These are phyloP conservation scores for Arctopsyche grandis DNA, from an alignment of 1,140 invertebrate genomes.

Conservation along the genomic window DNA sequence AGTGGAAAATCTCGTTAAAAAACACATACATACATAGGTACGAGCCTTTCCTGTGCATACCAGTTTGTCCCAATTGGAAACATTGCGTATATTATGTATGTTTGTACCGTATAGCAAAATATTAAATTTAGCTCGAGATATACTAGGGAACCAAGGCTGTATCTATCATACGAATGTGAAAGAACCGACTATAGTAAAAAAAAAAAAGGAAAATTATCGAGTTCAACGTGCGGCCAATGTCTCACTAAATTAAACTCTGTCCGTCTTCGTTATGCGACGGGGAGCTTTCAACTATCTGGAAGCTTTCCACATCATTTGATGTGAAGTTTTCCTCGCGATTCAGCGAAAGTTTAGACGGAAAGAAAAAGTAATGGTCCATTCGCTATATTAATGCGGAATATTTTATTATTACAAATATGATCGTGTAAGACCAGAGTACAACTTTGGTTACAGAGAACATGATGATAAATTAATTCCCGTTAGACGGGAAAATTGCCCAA, in stretches of 20 bases:
- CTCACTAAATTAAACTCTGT: conserved; percentile 10
- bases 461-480: no score
- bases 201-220: background rate
- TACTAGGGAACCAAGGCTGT: no score
- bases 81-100: no score
- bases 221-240: conserved; percentile 2
- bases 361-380: background rate
- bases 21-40: background rate
- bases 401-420: no score
- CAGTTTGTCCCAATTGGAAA: no score
- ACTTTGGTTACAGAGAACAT: no score
- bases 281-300: conserved; percentile 12
- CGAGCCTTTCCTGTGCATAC: background rate
- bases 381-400: no score
- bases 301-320: conserved; percentile 6
- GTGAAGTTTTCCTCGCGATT: background rate
- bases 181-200: background rate
- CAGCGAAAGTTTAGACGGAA: background rate
- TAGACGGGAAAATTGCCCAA: no score
- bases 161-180: no score
- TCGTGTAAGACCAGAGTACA: no score
- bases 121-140: no score
- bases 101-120: no score
- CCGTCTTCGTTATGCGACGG: background rate
- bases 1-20: conserved; percentile 17